Base-by-base conservation (phyloP, 2,113 vertebrate species). In the Siphamia tubifer region DNA sequence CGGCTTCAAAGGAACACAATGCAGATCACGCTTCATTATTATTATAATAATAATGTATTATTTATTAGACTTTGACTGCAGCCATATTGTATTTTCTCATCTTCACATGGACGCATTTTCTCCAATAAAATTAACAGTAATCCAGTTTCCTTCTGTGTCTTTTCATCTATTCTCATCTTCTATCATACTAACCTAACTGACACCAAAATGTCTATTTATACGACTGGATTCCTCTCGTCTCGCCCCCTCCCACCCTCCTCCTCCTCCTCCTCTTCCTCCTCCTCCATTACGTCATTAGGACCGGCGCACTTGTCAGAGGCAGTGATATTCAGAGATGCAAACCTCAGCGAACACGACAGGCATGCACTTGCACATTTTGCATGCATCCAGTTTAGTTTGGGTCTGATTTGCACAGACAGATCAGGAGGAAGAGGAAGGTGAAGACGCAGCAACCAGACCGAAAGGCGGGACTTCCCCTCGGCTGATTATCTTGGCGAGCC, bases 251-350 rank as follows among this genome's bases (percentile, higher is more conserved):
- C 17, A 13, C 6, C 16, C 2, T 7, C 30, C 5, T 28, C 27
- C 20, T 4, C 1, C 35, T 20, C 2, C 6, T 23, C 3, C 12
- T 11, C 35, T 7, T 27, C 17, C 55, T 54, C 66, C 12, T 10
- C 25, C 57, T 11, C 27, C 72, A 87, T 88, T 74, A 87, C 88
- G 81, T 90, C 88, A 87, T 64, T 3, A 40, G 27, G 21, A 67
- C 16, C 28, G 20, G 30, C 23, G 65, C 62, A 21, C 71, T 67
- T 51, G 60, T 5, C 36, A n/a, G 13, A 63, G 35, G 44, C 58
- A 9, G 51, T 31, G 65, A 6, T n/a, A 32, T 23, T 21, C 12
- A 40, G 38, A 15, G 45, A 8, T 23, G 74, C 69, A 54, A 45
- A 24, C 47, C 48, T 24, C 19, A 4, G 17, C 10, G 36, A 3